Evolutionary conservation across 2,113 vertebrate species (phyloP).

Genomic region (Caretta caretta): DNA sequence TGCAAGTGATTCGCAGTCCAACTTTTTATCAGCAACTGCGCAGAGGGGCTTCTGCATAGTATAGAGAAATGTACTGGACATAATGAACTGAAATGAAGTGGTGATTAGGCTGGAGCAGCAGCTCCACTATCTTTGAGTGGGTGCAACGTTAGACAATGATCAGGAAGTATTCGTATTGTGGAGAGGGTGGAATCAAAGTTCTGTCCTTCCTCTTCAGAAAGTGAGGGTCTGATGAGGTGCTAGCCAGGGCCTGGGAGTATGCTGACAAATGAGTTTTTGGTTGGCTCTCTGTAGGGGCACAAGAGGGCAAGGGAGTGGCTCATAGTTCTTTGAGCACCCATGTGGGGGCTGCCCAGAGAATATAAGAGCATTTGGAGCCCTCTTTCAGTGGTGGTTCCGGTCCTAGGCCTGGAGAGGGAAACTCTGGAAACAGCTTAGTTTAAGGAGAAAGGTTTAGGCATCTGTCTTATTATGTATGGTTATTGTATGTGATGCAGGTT

Average conservation of each 20-base stretch:
- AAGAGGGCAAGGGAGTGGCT: not conserved
- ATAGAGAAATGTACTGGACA: not conserved
- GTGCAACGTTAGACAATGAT: no score
- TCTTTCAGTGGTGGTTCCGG: not conserved
- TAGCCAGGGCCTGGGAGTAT: not conserved
- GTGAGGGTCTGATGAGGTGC: not conserved
- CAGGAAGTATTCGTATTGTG: not conserved
- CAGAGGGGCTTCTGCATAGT: not conserved
- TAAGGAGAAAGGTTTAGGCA: not conserved
- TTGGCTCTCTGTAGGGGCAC: not conserved
- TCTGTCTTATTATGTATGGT: not conserved
- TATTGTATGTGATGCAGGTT: no score
- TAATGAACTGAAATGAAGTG: not conserved
- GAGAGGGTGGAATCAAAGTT: not conserved
- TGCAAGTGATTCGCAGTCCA: no score
- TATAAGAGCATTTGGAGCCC: not conserved
- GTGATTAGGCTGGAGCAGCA: not conserved
- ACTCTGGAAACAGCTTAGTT: not conserved
- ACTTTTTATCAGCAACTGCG: not conserved
- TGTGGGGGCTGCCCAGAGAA: not conserved
- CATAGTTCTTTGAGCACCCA: not conserved
- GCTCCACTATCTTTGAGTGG: not conserved
- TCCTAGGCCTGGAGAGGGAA: not conserved
- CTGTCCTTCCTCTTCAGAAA: not conserved
- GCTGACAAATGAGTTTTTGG: not conserved